These are phyloP conservation scores for Schlechtendalia chinensis DNA, from an alignment of 1,140 invertebrate species.

Conservation along the genomic window DNA sequence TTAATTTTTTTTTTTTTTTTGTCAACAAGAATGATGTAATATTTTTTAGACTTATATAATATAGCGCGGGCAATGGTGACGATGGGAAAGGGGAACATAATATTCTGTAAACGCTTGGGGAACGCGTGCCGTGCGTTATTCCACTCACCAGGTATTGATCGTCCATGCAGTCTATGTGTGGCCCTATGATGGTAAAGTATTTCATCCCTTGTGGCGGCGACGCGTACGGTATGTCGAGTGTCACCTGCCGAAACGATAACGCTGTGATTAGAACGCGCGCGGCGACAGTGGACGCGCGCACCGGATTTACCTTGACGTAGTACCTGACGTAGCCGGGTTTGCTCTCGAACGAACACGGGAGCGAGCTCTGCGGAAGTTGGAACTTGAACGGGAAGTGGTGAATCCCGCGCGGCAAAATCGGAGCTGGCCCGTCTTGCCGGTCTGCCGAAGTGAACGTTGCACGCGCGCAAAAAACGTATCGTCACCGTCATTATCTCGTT, in stretches of 20 bases:
- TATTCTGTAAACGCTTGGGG: too few relatives aligned
- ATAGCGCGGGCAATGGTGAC: too few relatives aligned
- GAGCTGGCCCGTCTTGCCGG: slow-evolving; percentile 66
- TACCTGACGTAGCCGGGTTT: slow-evolving; percentile 76
- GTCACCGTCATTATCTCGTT: too few relatives aligned
- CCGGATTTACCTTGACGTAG: slow-evolving; percentile 68
- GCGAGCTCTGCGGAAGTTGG: slow-evolving; percentile 72
- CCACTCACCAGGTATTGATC: slow-evolving; percentile 75
- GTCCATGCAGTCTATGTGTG: slow-evolving; percentile 84
- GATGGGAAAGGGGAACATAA: too few relatives aligned
- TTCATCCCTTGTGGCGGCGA: slow-evolving; percentile 82
- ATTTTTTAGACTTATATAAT: too few relatives aligned
- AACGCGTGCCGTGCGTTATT: background rate
- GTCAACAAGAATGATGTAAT: too few relatives aligned
- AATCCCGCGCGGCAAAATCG: slow-evolving; percentile 72
- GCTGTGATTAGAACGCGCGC: background rate
- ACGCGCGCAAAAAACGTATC: too few relatives aligned
- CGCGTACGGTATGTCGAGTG: slow-evolving; percentile 79
- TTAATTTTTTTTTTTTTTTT: too few relatives aligned
- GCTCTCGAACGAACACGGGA: slow-evolving; percentile 80
- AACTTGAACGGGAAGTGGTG: slow-evolving; percentile 77
- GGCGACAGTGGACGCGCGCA: background rate
- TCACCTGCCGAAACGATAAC: slow-evolving; percentile 57
- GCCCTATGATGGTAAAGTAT: slow-evolving; percentile 81
- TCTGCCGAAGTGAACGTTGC: slow-evolving; percentile 57